Conservation (phyloP, 2,113 vertebrate species). For the Grammomys dolichurus region DNA sequence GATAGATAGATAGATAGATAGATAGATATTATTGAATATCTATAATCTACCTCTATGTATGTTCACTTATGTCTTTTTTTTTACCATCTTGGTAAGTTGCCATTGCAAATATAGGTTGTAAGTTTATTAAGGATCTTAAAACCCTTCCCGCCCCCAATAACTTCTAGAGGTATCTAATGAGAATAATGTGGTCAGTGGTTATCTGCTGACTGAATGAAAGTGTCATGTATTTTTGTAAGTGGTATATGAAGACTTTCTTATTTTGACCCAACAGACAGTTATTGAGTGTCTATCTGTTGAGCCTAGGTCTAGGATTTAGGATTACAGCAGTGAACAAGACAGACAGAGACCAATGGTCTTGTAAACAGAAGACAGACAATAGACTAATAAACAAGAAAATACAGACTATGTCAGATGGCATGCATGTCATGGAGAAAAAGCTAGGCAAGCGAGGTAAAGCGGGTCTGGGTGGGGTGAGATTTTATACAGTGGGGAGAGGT, state of each 20-base stretch:
- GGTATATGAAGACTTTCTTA: background rate
- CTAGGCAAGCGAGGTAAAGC: background rate
- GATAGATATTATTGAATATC: background rate
- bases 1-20: no score
- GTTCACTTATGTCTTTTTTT: constrained; percentile 44
- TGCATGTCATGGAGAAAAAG: background rate
- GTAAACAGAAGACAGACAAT: background rate
- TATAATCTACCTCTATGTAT: background rate
- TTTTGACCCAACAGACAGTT: constrained; percentile 26
- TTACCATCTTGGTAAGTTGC: constrained; percentile 2
- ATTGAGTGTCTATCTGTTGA: background rate
- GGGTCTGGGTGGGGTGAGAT: background rate
- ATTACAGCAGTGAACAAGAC: background rate
- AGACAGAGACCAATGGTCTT: background rate
- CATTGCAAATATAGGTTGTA: constrained; percentile 22
- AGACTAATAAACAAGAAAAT: background rate
- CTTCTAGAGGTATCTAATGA: background rate
- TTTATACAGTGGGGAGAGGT: background rate
- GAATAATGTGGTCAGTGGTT: background rate
- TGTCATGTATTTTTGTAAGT: background rate
- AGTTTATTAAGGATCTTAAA: constrained; percentile 10
- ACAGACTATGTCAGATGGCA: background rate
- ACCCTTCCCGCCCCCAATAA: background rate
- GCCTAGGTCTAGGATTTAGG: background rate
- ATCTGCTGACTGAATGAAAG: background rate